Conservation (phyloP, 1,140 invertebrate genomes). For the Cyclargus thomasi region DNA sequence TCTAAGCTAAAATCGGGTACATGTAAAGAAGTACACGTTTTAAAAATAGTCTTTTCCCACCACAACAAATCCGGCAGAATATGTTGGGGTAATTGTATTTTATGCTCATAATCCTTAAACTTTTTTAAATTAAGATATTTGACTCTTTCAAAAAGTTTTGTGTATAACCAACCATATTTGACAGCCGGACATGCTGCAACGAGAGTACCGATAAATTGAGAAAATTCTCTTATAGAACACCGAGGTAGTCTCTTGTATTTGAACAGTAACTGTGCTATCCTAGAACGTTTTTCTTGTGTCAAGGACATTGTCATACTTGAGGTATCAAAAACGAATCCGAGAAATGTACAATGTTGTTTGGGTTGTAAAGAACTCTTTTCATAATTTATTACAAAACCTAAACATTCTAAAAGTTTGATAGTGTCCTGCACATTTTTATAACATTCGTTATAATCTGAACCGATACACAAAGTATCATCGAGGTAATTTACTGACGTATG, state of each 20-base stretch:
- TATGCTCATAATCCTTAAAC: neutral
- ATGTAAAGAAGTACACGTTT: neutral
- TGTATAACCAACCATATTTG: neutral
- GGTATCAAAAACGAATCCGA: constrained; percentile 4
- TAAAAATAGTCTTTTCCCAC: neutral
- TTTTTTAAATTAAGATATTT: constrained; percentile 1
- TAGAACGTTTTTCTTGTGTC: neutral
- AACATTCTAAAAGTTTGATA: neutral
- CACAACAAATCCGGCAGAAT: neutral
- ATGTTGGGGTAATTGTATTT: neutral
- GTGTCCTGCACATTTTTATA: constrained; percentile 22
- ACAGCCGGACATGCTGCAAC: neutral
- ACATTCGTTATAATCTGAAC: constrained; percentile 19
- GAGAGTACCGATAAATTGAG: neutral
- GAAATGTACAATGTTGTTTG: neutral
- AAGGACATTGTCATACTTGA: neutral
- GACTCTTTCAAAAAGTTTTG: neutral
- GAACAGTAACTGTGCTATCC: neutral
- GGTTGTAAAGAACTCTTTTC: constrained; percentile 6
- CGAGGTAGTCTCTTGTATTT: neutral
- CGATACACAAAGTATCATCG: constrained; percentile 30
- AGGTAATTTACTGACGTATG: constrained; percentile 26
- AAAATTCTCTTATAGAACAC: neutral
- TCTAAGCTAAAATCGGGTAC: neutral
- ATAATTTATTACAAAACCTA: constrained; percentile 5